phyloP scores from a whole-genome alignment of 2,113 vertebrate species.

The Rhineura floridana region DNA sequence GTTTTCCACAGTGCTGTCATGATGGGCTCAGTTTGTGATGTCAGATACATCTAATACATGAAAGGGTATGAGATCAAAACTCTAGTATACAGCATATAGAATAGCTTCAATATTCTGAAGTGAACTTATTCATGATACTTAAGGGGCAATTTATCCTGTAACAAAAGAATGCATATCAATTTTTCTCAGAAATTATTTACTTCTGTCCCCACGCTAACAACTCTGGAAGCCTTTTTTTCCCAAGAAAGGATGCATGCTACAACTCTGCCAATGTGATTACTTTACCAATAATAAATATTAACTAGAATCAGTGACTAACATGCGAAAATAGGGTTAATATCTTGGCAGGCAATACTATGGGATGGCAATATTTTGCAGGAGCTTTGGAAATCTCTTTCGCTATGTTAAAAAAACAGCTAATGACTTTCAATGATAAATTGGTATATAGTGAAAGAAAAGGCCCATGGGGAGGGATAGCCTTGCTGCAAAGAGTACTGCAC shows the following conservation, averaged over 20 bases:
- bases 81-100: neutral
- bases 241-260: neutral
- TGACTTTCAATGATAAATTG: neutral
- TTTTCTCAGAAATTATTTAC: neutral
- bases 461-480: neutral
- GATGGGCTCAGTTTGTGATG: neutral
- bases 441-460: neutral
- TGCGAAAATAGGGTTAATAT: slow-evolving; percentile 14
- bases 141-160: neutral
- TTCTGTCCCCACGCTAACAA: neutral
- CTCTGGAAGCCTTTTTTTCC: neutral
- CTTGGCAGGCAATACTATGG: neutral
- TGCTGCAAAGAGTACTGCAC: neutral
- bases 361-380: neutral
- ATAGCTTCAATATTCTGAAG: slow-evolving; percentile 26
- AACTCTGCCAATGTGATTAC: neutral
- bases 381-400: neutral
- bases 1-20: neutral
- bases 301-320: slow-evolving; percentile 7
- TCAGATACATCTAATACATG: neutral
- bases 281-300: neutral
- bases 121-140: neutral
- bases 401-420: neutral
- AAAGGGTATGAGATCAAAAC: neutral
- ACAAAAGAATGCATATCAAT: neutral